A percentile compares a stretch with the other conserved stretches of the same genome.
Evolutionary conservation across 2,113 vertebrate genomes (phyloP).

Genomic region (Pampusana beccarii): DNA sequence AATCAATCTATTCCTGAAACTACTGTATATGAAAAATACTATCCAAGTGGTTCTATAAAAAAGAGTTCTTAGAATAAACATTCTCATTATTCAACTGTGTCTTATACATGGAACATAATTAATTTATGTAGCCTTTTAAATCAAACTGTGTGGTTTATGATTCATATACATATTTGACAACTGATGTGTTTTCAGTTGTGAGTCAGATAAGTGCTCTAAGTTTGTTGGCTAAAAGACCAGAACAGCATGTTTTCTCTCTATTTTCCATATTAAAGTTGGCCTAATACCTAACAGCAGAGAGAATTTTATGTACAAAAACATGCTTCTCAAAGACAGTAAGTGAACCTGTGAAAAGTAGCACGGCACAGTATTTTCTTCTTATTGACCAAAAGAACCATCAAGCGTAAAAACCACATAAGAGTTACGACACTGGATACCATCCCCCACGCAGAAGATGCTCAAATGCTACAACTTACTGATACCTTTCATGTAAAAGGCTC

Average conservation of each 20-base stretch:
- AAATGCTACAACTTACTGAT: background rate
- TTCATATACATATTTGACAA: slow-evolving; percentile 1
- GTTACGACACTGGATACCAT: background rate
- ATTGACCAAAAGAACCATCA: background rate
- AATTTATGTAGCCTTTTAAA: background rate
- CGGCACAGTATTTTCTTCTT: background rate
- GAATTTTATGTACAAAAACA: background rate
- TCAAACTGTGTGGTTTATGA: background rate
- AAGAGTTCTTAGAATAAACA: slow-evolving; percentile 1
- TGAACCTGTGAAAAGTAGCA: slow-evolving; percentile 9
- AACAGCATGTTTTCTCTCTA: background rate
- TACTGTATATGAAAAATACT: slow-evolving; percentile 17
- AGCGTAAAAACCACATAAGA: background rate
- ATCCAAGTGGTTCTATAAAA: slow-evolving; percentile 41
- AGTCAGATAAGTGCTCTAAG: slow-evolving; percentile 19
- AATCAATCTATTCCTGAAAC: slow-evolving; percentile 13
- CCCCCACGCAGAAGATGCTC: background rate
- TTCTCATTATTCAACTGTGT: background rate
- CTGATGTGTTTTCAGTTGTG: slow-evolving; percentile 12
- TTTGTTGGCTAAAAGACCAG: background rate
- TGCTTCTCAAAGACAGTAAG: slow-evolving; percentile 15
- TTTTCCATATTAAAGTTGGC: background rate
- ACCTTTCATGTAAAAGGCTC: background rate
- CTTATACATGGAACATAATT: background rate
- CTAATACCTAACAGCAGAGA: slow-evolving; percentile 34